Percentiles rank a stretch among this genome's conserved stretches.
phyloP scores from a whole-genome alignment of 2,113 vertebrate genomes.

The Pelmatolapia mariae region DNA sequence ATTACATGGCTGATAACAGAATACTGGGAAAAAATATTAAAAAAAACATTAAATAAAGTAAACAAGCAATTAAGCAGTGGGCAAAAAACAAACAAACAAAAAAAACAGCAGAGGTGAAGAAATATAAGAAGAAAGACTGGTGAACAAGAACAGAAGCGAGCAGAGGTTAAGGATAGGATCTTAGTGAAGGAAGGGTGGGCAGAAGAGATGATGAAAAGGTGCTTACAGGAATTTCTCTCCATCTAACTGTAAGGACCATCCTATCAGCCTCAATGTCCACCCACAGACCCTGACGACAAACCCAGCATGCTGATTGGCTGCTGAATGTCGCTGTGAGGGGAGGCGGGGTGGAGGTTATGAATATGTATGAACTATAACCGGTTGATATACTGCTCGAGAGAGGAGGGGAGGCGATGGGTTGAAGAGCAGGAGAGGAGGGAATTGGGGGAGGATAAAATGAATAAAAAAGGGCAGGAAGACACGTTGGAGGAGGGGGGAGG shows the following conservation, averaged over 20 bases:
- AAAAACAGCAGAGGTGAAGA: fast-evolving
- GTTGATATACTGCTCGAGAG: slow-evolving; percentile 58
- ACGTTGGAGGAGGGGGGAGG: neutral
- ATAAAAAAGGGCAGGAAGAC: neutral
- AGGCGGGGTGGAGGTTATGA: slow-evolving; percentile 59
- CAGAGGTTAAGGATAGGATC: neutral
- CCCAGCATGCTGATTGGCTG: slow-evolving; percentile 51
- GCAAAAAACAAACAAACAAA: neutral
- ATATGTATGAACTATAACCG: slow-evolving; percentile 70
- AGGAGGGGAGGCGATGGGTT: slow-evolving; percentile 28
- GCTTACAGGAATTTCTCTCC: slow-evolving; percentile 38
- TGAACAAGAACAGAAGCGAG: neutral
- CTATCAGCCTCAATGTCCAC: slow-evolving; percentile 57
- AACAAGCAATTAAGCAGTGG: neutral
- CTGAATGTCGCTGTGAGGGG: slow-evolving; percentile 38
- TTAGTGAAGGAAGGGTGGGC: neutral
- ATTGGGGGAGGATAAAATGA: neutral
- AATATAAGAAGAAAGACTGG: neutral
- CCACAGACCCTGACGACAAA: slow-evolving; percentile 60
- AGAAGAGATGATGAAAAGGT: slow-evolving; percentile 17
- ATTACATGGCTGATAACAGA: neutral
- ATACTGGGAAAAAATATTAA: neutral
- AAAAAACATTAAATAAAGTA: neutral
- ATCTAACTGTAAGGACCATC: slow-evolving; percentile 37
- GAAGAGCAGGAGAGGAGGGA: neutral